A percentile compares a stretch with the other conserved stretches of the same genome.
phyloP scores from a whole-genome alignment of 2,797 vertebrate genomes.

The Stomatorhinus walkeri region DNA sequence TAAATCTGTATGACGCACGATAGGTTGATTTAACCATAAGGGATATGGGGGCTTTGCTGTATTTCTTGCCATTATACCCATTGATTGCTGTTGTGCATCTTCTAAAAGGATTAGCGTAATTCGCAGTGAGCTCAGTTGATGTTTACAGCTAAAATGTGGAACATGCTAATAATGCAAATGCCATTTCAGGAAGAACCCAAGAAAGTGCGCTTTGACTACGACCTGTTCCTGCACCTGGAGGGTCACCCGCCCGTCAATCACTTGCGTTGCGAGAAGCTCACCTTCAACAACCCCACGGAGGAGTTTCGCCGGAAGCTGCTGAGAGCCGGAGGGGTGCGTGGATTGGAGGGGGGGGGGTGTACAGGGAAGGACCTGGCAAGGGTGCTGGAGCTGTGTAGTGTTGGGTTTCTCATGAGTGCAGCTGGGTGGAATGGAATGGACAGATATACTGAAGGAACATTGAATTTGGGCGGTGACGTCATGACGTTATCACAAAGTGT shows the following conservation, averaged over 20 bases:
- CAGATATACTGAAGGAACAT: neutral
- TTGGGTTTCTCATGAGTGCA: neutral
- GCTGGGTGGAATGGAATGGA: neutral
- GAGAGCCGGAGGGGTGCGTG: slow-evolving; percentile 89
- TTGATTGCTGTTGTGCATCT: neutral
- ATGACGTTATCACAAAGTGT: neutral
- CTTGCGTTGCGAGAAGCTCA: slow-evolving; percentile 97
- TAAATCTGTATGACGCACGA: neutral
- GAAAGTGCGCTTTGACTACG: slow-evolving; percentile 99
- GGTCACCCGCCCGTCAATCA: slow-evolving; percentile 98
- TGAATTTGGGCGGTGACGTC: neutral
- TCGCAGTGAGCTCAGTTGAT: neutral
- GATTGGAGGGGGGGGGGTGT: neutral
- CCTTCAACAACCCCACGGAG: slow-evolving; percentile 97
- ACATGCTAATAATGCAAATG: neutral
- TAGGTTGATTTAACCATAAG: neutral
- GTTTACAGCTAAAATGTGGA: neutral
- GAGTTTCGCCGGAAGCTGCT: slow-evolving; percentile 92
- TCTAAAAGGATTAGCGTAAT: neutral
- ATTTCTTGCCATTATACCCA: neutral
- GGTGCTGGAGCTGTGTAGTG: neutral
- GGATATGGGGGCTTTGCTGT: neutral
- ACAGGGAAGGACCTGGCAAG: neutral
- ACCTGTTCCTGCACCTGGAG: slow-evolving; percentile 95
- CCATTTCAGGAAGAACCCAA: slow-evolving; percentile 87